These are phyloP conservation scores for Aviceda subcristata DNA, from an alignment of 2,113 vertebrate genomes.

Conservation along the genomic window DNA sequence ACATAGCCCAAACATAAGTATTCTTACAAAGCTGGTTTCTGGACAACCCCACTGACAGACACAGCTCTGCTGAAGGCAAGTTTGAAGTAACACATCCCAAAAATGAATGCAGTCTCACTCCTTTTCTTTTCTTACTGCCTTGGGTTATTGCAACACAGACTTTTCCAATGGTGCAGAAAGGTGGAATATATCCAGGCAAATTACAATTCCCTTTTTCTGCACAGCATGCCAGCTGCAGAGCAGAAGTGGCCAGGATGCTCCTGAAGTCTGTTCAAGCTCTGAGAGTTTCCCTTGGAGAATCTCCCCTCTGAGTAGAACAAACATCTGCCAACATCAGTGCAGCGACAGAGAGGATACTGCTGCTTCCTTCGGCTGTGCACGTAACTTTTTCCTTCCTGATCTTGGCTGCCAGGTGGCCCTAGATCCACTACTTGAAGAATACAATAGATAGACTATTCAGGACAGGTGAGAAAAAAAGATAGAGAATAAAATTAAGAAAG, in stretches of 20 bases:
- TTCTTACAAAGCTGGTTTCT: background rate
- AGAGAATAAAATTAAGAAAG: background rate
- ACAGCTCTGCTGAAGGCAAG: background rate
- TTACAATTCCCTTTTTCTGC: background rate
- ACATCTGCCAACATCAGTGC: background rate
- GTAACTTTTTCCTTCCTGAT: background rate
- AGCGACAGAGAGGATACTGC: background rate
- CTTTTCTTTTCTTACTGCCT: background rate
- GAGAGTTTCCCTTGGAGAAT: background rate
- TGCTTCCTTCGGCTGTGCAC: background rate
- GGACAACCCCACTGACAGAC: background rate
- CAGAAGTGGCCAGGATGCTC: background rate
- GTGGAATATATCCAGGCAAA: background rate
- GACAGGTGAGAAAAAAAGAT: background rate
- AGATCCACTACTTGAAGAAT: background rate
- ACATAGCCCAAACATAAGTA: background rate
- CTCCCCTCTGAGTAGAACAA: background rate
- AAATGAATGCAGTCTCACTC: background rate
- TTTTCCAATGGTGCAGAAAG: background rate
- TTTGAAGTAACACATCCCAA: background rate
- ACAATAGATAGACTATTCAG: background rate
- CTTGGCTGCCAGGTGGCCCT: background rate
- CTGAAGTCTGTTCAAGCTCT: background rate
- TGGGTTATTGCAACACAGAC: background rate
- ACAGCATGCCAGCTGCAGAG: background rate